These are phyloP conservation scores for Aplochiton taeniatus DNA, from an alignment of 2,797 vertebrate genomes.

Conservation along the genomic window DNA sequence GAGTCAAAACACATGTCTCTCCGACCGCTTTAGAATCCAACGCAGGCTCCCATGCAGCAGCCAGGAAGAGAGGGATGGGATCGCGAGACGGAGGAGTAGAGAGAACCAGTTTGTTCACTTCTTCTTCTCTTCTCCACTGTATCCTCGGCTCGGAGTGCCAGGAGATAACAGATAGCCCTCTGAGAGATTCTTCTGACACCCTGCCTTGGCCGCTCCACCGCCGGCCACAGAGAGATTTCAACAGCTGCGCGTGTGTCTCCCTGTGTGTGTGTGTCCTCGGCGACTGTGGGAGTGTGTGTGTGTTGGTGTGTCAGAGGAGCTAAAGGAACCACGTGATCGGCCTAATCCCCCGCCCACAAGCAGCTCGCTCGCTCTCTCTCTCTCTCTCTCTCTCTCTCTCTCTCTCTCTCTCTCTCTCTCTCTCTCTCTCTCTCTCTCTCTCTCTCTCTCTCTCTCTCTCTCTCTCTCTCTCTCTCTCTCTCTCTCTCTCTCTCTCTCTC, in stretches of 20 bases:
- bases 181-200: conserved; percentile 33
- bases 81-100: conserved; percentile 19
- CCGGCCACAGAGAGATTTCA: conserved; percentile 40
- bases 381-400: conserved; percentile 7
- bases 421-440: conserved; percentile 23
- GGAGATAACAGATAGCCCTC: conserved; percentile 14
- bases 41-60: conserved; percentile 30
- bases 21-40: conserved; percentile 43
- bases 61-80: conserved; percentile 5
- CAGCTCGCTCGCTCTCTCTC: conserved; percentile 13
- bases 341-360: conserved; percentile 74
- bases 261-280: conserved; percentile 28
- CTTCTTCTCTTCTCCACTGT: conserved; percentile 33
- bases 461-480: conserved; percentile 16
- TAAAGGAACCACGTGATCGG: conserved; percentile 73
- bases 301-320: conserved; percentile 70
- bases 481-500: conserved; percentile 63
- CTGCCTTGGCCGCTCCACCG: conserved; percentile 26
- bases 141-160: conserved; percentile 28
- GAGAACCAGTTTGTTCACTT: conserved; percentile 42
- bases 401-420: background rate
- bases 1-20: conserved; percentile 67
- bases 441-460: conserved; percentile 17
- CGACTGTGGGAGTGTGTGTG: conserved; percentile 22
- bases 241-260: conserved; percentile 69